Evolutionary conservation across 2,888 invertebrate genomes (phyloP).

Genomic region (Epirrhoe alternata): DNA sequence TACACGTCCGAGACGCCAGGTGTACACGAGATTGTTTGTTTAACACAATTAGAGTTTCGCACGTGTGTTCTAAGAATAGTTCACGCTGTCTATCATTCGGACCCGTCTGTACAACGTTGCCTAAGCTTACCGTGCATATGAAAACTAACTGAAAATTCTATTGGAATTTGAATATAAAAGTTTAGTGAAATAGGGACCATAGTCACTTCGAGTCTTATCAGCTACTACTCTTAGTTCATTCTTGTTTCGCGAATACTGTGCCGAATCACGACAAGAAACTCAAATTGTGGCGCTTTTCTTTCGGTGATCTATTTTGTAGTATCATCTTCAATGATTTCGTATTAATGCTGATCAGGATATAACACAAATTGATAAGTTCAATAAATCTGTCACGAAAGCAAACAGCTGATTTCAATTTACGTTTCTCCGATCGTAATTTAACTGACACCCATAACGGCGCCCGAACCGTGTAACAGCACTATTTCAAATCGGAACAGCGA

Average conservation of each 20-base stretch:
- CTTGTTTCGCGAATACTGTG: too few species aligned
- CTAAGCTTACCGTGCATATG: slow-evolving; percentile 39
- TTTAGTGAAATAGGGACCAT: too few species aligned
- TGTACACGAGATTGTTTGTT: slow-evolving; percentile 74
- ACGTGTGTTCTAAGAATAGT: slow-evolving; percentile 72
- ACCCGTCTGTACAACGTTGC: slow-evolving; percentile 65
- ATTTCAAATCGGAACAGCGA: slow-evolving; percentile 46
- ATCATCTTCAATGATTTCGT: too few species aligned
- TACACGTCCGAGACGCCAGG: slow-evolving; percentile 60
- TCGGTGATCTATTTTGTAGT: too few species aligned
- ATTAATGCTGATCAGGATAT: not conserved
- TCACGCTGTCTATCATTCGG: slow-evolving; percentile 77
- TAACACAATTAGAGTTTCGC: slow-evolving; percentile 81
- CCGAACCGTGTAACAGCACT: slow-evolving; percentile 26
- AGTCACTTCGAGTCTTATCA: too few species aligned
- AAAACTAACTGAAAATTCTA: not conserved
- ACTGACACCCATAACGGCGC: slow-evolving; percentile 17
- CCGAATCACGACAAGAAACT: too few species aligned
- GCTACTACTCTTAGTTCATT: too few species aligned
- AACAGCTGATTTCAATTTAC: slow-evolving; percentile 1
- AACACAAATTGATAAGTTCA: not conserved
- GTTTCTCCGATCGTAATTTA: slow-evolving; percentile 18
- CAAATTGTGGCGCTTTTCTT: too few species aligned
- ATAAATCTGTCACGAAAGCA: not conserved
- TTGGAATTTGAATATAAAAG: not conserved